A percentile compares a stretch with the other conserved stretches of the same genome.
Conservation (phyloP, 2,888 invertebrate genomes). For the Lasius fuliginosus region DNA sequence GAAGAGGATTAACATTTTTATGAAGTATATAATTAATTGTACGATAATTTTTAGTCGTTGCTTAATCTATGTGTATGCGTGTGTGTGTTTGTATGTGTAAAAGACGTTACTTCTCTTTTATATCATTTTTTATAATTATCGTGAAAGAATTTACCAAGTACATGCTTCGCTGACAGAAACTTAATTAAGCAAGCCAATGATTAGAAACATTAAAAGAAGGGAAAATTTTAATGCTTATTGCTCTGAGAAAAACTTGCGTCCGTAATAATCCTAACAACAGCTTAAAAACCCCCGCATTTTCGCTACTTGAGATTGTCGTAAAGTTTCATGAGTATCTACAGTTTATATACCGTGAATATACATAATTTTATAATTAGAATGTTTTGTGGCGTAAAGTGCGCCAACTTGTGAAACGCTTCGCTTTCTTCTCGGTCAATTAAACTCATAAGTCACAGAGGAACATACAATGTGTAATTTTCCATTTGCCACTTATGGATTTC, state of each 20-base stretch:
- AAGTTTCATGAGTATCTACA: not conserved
- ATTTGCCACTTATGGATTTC: not conserved
- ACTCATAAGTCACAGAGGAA: not conserved
- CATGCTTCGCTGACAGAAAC: not conserved
- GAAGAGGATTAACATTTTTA: not conserved
- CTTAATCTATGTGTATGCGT: not conserved
- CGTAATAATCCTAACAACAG: not conserved
- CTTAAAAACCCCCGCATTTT: not conserved
- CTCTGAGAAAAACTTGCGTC: conserved; percentile 2
- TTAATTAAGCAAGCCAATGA: conserved; percentile 12
- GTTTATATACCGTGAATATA: not conserved
- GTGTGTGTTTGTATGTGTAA: not conserved
- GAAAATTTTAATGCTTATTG: conserved; percentile 19
- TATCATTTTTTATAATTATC: not conserved
- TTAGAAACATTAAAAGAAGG: conserved; percentile 9
- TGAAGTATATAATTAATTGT: not conserved
- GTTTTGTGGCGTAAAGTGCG: not conserved
- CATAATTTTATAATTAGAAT: conserved; percentile 1
- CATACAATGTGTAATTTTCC: not conserved
- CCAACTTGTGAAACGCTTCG: not conserved
- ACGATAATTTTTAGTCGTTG: conserved; percentile 3
- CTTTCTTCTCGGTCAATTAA: not conserved
- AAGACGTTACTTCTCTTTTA: not conserved
- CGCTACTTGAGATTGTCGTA: not conserved
- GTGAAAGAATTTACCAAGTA: not conserved